Evolutionary conservation across 2,888 invertebrate species (phyloP).

Genomic region (Trichopoda pennipes): DNA sequence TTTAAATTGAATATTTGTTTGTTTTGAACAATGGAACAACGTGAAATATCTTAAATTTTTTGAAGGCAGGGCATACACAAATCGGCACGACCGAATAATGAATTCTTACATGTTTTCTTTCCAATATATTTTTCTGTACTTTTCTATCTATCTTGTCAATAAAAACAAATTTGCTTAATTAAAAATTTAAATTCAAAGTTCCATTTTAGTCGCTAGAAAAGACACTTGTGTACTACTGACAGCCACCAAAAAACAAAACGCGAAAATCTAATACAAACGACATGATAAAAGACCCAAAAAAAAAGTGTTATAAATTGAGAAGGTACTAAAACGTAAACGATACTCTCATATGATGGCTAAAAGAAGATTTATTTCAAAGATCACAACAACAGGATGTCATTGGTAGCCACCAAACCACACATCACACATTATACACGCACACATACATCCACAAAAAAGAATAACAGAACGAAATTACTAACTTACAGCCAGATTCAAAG

Average conservation of each 20-base stretch:
- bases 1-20: too few relatives aligned
- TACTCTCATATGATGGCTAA: slow-evolving; percentile 44
- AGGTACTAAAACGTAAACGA: slow-evolving; percentile 49
- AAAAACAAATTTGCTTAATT: slow-evolving; percentile 67
- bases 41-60: too few relatives aligned
- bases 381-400: slow-evolving; percentile 49
- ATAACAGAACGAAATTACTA: slow-evolving; percentile 21
- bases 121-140: slow-evolving; percentile 6
- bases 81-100: neutral
- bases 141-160: slow-evolving; percentile 56
- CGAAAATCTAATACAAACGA: slow-evolving; percentile 1
- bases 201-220: slow-evolving; percentile 65
- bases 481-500: slow-evolving; percentile 25
- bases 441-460: neutral
- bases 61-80: too few relatives aligned
- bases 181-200: slow-evolving; percentile 66
- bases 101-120: neutral
- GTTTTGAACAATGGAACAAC: too few relatives aligned
- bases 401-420: slow-evolving; percentile 5
- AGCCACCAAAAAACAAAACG: neutral
- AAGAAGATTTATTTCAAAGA: slow-evolving; percentile 63
- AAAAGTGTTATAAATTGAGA: slow-evolving; percentile 56
- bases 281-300: neutral
- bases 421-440: neutral
- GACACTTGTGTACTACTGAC: slow-evolving; percentile 52